Base-by-base conservation (phyloP, 2,797 vertebrate genomes). In the Poeciliopsis turneri region DNA sequence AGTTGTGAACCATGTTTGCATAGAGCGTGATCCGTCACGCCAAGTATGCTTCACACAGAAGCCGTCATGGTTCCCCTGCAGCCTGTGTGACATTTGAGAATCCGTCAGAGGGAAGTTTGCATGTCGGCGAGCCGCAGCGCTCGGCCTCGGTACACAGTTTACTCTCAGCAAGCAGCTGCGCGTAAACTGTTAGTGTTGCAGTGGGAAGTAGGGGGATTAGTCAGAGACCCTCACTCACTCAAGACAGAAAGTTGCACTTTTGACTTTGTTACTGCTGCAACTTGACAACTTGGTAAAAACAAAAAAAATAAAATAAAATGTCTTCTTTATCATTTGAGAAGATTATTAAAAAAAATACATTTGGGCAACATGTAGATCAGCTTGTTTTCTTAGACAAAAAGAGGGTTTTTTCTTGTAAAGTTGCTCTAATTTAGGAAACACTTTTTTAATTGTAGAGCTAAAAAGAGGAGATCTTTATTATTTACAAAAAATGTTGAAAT, bases 121-220 rank as follows among this genome's bases (percentile, higher is more conserved):
- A 25, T 41, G 36, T 68, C 61, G 4, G 28, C 4, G 23, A 39
- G 23, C 49, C 41, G 36, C 13, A 36, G 2, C 41, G 7, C 8
- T 16, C 66, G 33, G 28, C 13, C 8, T 81, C 70, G 75, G 78
- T 86, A 82, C 80, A 90, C 85, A 84, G 76, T 93, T 91, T 92
- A 92, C 82, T 20, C 30, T 1, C 2, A 59, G 41, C 80, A 71
- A 72, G 79, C 82, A 85, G 90, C 84, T 76, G 78, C 0, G 4
- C n/a, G 9, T 92, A 90, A 92, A 93, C 75, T 82, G 87, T 88
- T 87, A 33, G 49, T 75, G 51, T 53, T 69, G 68, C 1, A 30
- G 51, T 0, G 16, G 25, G 69, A 47, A 53, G 68, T 11, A 51
- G 25, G 15, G 25, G 23, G 33, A n/a, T 74, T 55, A 55, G 72